Conservation (phyloP, 2,113 vertebrate species). For the Crotophaga sulcirostris region DNA sequence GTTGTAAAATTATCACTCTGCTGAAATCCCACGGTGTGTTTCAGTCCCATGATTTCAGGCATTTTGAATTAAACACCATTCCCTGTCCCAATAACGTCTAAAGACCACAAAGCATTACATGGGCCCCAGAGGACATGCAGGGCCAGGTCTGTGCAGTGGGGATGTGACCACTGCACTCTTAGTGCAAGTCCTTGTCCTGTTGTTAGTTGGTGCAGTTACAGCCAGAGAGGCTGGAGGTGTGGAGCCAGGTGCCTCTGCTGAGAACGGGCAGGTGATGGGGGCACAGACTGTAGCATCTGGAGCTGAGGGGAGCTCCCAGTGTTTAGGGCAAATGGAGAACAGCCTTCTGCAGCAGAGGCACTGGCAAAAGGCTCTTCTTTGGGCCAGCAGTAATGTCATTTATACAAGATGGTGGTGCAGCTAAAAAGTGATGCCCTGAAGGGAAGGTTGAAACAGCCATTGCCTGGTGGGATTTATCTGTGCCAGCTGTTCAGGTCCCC, state of each 20-base stretch:
- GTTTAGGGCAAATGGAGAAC: background rate
- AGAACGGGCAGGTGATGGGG: background rate
- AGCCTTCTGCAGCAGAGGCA: background rate
- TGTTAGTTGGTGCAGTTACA: background rate
- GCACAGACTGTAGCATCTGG: background rate
- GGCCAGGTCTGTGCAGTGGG: background rate
- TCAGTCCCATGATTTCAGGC: background rate
- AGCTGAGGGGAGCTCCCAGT: background rate
- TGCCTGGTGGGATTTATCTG: background rate
- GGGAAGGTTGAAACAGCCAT: background rate
- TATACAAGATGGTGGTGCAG: background rate
- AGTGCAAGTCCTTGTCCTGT: background rate
- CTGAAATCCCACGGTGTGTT: background rate
- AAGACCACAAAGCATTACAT: background rate
- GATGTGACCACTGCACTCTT: background rate
- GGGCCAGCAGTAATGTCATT: background rate
- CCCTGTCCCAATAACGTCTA: background rate
- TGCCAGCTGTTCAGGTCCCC: background rate
- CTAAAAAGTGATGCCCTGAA: background rate
- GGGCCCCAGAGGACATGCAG: background rate
- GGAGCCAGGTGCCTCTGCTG: background rate
- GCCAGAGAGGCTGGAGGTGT: background rate
- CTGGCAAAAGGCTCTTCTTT: background rate
- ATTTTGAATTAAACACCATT: background rate
- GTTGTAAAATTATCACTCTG: background rate